Evolutionary conservation across 1,140 invertebrate species (phyloP), one percentile per base, ranked within the genome.

Genomic region (Saccostrea echinata): DNA sequence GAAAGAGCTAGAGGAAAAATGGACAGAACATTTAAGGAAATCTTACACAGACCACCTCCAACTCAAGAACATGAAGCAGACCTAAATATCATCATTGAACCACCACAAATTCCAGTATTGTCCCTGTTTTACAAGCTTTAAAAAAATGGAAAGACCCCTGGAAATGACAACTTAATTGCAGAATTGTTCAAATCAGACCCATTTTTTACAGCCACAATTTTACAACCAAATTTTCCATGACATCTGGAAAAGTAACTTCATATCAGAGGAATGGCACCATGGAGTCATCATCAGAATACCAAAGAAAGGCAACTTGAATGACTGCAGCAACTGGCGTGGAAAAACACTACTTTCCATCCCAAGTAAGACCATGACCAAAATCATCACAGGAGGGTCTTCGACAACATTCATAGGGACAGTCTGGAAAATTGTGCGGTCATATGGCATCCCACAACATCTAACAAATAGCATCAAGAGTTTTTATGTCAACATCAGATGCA

Each of bases 241-340:
- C 33, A 86, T 86, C 33, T 86, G 68, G 51, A 30, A 81, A 55
- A 18, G 0, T 3, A 86, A 55, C 8, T 53, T 12, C 1, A 53
- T 86, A 86, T 52, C 51, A 43, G 52, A 86, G 18, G 24, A 86
- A 27, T 81, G 85, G 85, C 53, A 30, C 52, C 51, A 86, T 43
- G 35, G 85, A 33, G 51, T 33, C 3, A 84, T 87, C 6, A 68
- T 84, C 27, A 84, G 83, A 30, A 57, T 68, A 83, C 53, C 57
- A 55, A 87, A 87, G n/a, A n/a, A n/a, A n/a, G n/a, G n/a, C n/a
- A n/a, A n/a, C n/a, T n/a, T n/a, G n/a, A n/a, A n/a, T n/a, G 76
- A 87, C 52, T 86, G 85, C 24, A 86, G 57, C 71, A 81, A 86
- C 71, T 86, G 71, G 80, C n/a, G 55, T 27, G 86, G 81, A 0